Evolutionary conservation across 2,797 vertebrate species (phyloP).

Genomic region (Pygocentrus nattereri): DNA sequence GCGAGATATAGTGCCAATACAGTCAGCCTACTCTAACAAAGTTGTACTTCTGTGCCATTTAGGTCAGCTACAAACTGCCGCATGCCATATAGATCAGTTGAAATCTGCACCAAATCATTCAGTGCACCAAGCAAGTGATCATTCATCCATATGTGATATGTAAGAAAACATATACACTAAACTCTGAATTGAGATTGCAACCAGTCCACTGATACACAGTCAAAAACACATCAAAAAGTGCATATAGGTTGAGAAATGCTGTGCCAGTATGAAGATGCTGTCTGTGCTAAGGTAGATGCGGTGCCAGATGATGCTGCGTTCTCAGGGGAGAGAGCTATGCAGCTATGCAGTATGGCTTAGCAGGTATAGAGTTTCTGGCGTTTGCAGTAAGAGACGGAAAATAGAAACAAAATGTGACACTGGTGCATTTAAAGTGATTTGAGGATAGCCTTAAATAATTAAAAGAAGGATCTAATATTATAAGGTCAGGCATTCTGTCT

Average conservation of each 20-base stretch:
- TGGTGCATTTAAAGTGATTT: background rate
- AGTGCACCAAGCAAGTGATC: background rate
- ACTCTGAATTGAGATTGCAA: background rate
- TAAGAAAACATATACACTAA: background rate
- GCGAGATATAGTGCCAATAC: background rate
- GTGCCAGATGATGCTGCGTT: background rate
- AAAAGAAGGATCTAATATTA: too few species aligned
- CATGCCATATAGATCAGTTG: background rate
- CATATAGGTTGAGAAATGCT: background rate
- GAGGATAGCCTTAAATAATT: background rate
- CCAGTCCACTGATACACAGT: too few species aligned
- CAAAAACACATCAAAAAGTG: background rate
- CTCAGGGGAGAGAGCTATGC: slow-evolving; percentile 24
- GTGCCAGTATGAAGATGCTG: background rate
- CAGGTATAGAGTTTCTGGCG: slow-evolving; percentile 51
- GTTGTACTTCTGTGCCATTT: background rate
- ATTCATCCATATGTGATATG: background rate
- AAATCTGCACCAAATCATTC: slow-evolving; percentile 4
- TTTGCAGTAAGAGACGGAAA: slow-evolving; percentile 31
- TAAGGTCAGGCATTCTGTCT: background rate
- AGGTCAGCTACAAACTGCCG: background rate
- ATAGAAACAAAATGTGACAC: background rate
- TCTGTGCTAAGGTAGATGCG: slow-evolving; percentile 29
- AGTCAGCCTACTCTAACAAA: background rate
- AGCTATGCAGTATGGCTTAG: slow-evolving; percentile 35